These are phyloP conservation scores for Pachyseris speciosa DNA, from an alignment of 64 coral and sea anemone genomes.

Conservation along the genomic window DNA sequence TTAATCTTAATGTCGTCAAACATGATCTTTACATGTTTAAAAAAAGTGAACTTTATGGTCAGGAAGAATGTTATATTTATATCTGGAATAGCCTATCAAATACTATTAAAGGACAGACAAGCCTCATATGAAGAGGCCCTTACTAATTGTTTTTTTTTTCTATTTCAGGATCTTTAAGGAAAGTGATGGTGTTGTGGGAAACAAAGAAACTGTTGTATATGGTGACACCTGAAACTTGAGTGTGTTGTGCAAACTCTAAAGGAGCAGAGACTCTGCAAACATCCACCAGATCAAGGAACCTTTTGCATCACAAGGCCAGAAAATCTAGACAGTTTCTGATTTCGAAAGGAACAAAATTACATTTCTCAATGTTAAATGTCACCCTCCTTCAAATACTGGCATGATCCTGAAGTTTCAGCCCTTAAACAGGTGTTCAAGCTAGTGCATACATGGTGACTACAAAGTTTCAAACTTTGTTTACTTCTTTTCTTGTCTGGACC, in stretches of 20 bases:
- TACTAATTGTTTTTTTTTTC: background rate
- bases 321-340: constrained; percentile 7
- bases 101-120: too few species aligned
- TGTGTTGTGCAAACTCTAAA: constrained; percentile 8
- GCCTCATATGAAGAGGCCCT: too few species aligned
- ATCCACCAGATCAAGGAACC: background rate
- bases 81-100: too few species aligned
- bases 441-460: background rate
- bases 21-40: too few species aligned
- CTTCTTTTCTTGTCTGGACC: constrained; percentile 25
- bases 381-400: constrained; percentile 21
- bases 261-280: background rate
- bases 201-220: constrained; percentile 20
- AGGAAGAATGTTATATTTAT: too few species aligned
- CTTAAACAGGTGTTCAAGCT: background rate
- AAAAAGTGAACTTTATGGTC: too few species aligned
- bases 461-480: constrained; percentile 19
- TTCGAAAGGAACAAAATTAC: background rate
- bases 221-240: background rate
- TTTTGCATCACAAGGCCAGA: background rate
- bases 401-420: constrained; percentile 32
- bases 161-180: background rate
- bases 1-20: too few species aligned
- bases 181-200: background rate
- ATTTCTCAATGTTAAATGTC: background rate